Evolutionary conservation across 2,888 invertebrate species (phyloP), one percentile per base, ranked within the genome.

Genomic region (Sicus ferrugineus): DNA sequence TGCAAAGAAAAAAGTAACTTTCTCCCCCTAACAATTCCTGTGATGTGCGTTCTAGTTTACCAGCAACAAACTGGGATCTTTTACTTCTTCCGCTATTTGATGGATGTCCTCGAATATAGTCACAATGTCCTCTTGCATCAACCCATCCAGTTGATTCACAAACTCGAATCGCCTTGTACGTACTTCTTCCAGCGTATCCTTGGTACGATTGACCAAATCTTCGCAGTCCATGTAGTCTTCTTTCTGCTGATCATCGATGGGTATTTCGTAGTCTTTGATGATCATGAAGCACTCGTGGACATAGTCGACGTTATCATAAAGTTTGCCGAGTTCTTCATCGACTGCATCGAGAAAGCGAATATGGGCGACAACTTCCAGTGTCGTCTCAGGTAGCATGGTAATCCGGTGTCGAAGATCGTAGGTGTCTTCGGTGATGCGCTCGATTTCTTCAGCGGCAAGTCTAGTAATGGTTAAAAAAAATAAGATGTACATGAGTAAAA

Each of bases 251-350:
- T 90, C 89, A 1, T 92, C 89, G 64, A 93, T 89, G 0, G 89
- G 87, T 69, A 96, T 92, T 30, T 88, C 85, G 81, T 90, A 95
- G 79, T 93, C 91, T 70, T 94, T 93, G 86, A 94, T 93, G 4
- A 95, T 88, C 74, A 95, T 92, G 80, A 95, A 93, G 70, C 95
- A 85, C 78, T 96, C 94, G 75, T 93, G 91, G 6, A 93, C 89
- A 80, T 95, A 93, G 79, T 94, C 93, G 5, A 94, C 86, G 34
- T 90, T 88, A 58, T 88, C 86, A 79, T 95, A 94, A 78, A 96
- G 88, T 28, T 86, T 86, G 28, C 90, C 90, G 66, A 95, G 89
- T 78, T 90, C 88, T 2, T 87, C 81, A 74, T 90, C 89, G 9
- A 91, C 89, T 66, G 91, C 90, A 42, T 87, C 87, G 1, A 90